Percentiles rank a stretch among this genome's conserved stretches.
Conservation (phyloP, 2,797 vertebrate genomes). For the Fringilla coelebs region DNA sequence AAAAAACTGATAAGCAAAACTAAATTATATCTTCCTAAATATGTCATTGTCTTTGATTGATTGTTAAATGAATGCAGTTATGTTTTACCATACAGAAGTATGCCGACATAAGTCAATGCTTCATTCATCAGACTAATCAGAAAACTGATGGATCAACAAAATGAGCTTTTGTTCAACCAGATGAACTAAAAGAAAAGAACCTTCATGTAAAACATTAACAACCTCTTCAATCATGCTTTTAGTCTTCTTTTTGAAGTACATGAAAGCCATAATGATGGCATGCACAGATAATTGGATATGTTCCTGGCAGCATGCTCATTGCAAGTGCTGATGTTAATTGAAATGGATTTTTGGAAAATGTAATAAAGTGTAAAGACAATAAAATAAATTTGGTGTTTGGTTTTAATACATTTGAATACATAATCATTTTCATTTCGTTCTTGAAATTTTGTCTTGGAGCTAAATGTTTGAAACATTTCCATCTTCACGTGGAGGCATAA, state of each 20-base stretch:
- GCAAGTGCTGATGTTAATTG: neutral
- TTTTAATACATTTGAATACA: slow-evolving; percentile 9
- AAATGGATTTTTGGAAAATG: neutral
- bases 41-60: slow-evolving; percentile 45
- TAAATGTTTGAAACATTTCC: slow-evolving; percentile 24
- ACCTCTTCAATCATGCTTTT: slow-evolving; percentile 19
- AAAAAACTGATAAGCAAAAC: slow-evolving; percentile 29
- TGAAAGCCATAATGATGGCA: neutral
- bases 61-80: slow-evolving; percentile 25
- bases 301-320: neutral
- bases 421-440: slow-evolving; percentile 41
- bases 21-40: slow-evolving; percentile 39
- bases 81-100: neutral
- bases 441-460: slow-evolving; percentile 23
- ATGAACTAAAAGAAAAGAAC: slow-evolving; percentile 36
- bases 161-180: slow-evolving; percentile 42
- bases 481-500: slow-evolving; percentile 1
- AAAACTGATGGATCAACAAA: slow-evolving; percentile 20
- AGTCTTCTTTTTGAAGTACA: slow-evolving; percentile 19
- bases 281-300: neutral
- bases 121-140: slow-evolving; percentile 47
- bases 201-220: slow-evolving; percentile 22
- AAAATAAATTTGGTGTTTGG: neutral
- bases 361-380: neutral
- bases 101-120: slow-evolving; percentile 2